Base-by-base conservation (phyloP, 2,797 vertebrate species). In the Cheirogaleus major region DNA sequence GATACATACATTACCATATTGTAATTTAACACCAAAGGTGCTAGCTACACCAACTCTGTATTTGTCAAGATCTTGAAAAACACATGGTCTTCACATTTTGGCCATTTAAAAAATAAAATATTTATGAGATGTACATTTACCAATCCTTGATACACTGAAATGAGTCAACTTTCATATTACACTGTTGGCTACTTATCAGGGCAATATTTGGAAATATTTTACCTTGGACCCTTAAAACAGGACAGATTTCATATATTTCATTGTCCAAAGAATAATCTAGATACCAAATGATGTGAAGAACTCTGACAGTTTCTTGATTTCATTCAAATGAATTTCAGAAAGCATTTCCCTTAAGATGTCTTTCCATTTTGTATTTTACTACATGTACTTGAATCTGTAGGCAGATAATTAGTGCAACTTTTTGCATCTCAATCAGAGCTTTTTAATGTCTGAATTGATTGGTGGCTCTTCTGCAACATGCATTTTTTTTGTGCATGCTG, bases 281-380 rank as follows among this genome's bases (percentile, higher is more conserved):
- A 80, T 15, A 82, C 9, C 3, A 82, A 43, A 15, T 67, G 20
- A 79, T 63, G 2, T 17, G 13, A 95, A 57, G 32, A 86, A 3
- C 4, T 85, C 63, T 50, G 67, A 91, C 4, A 93, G 18, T 81
- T 59, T 55, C 27, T 87, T 96, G 7, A 80, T 94, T 94, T 91
- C 15, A 30, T 86, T 89, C 43, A 93, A 87, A 92, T 52, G 25
- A 70, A 57, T 91, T 96, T 93, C 6, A 73, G 82, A 91, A 97
- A 27, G 14, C 12, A 38, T 67, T 94, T 61, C 32, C 30, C 10
- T 86, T 79, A 85, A 73, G 15, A 63, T 52, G 15, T 5, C 18
- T 65, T 95, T 95, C 67, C 22, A 81, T 43, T 89, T 93, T 95
- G 3, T 43, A 93, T 81, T 93, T 97, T 82, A 50, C 9, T 72